Evolutionary conservation across 2,888 invertebrate species (phyloP), one percentile per base, ranked within the genome.

Genomic region (Drosophila picticornis): DNA sequence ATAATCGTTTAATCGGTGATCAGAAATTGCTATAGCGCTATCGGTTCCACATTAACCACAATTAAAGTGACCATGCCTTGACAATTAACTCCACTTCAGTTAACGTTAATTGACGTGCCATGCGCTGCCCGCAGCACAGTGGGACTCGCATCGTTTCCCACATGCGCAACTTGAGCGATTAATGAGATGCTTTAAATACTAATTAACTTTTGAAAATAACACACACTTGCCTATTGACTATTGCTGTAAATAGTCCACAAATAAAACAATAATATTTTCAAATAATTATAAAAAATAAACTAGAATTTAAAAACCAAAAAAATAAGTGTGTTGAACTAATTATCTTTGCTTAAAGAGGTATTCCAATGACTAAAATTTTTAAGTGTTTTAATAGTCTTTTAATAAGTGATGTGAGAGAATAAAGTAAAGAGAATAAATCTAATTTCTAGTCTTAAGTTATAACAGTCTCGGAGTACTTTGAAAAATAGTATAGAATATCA

Each of bases 31-130:
- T n/a, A n/a, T n/a, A 43, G 9, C 40, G 68, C 60, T 77, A 84
- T 87, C 78, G 82, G 82, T 80, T 84, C 73, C 76, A 84, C 82
- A 87, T 87, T 84, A 84, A 82, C 60, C 76, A 72, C 87, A 84
- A 84, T 84, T 84, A 87, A 87, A 77, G 72, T 75, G 72, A 75
- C 80, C 75, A 80, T 81, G 72, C 71, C 56, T 25, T 55, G 80
- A 73, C 83, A 87, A 84, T 84, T 84, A 84, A 84, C 86, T 84
- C 82, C 74, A 82, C 82, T 86, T 77, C 87, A 76, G 74, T 84
- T 84, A 81, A 85, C 85, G 81, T 77, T 78, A 82, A 80, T 80
- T 82, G 82, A 77, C 59, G 66, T 67, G 52, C 52, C 66, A 38
- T 50, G 63, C 55, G 60, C 51, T 50, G 63, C 65, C 46, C 34